Evolutionary conservation across 2,113 vertebrate genomes (phyloP).

Genomic region (Hemiprocne comata): DNA sequence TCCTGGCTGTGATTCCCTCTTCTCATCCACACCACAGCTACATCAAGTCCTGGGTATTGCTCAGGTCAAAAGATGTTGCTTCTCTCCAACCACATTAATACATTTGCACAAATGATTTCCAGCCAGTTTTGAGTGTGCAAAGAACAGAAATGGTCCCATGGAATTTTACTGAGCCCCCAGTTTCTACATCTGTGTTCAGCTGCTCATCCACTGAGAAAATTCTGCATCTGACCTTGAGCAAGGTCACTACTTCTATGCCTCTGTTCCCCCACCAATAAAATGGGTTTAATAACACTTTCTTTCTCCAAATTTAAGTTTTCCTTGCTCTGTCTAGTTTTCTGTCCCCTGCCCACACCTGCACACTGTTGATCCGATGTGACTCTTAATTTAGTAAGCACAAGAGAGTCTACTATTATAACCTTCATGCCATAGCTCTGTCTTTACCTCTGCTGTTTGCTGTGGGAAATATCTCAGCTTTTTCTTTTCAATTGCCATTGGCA

Average conservation of each 20-base stretch:
- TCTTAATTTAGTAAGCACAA: background rate
- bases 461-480: constrained; percentile 31
- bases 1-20: background rate
- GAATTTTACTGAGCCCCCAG: background rate
- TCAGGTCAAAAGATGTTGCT: accelerated
- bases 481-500: constrained; percentile 1
- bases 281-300: background rate
- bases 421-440: background rate
- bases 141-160: background rate
- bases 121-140: background rate
- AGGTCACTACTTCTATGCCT: background rate
- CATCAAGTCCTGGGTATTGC: background rate
- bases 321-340: background rate
- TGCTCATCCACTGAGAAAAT: background rate
- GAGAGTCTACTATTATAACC: background rate
- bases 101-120: background rate
- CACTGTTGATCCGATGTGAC: background rate
- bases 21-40: background rate
- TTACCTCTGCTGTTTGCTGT: constrained; percentile 31
- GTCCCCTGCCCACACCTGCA: background rate
- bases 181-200: background rate
- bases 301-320: background rate
- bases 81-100: background rate
- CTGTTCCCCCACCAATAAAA: background rate
- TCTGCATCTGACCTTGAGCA: constrained; percentile 31